Evolutionary conservation across 92 coral and sea anemone species (phyloP), one percentile per base, ranked within the genome.

Genomic region (Epizoanthus stellaris): DNA sequence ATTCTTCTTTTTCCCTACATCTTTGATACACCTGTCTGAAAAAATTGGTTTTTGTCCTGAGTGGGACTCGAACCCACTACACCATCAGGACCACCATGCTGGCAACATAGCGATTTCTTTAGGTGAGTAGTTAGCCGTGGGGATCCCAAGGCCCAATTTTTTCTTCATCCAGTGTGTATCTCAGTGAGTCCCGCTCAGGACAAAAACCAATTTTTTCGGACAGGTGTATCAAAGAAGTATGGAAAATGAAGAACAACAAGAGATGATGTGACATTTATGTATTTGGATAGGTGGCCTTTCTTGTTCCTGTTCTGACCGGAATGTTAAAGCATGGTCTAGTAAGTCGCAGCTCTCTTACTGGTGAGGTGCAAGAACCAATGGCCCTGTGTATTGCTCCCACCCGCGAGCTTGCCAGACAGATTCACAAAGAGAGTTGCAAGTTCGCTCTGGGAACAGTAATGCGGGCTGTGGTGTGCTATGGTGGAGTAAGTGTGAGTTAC

Each of bases 341-440:
- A 15, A 85, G 80, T 20, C 92, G 96, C 14, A 89, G 96, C 21
- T 74, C 61, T 58, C 73, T 91, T 0, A 72, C 86, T 57, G 89
- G 93, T 56, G 95, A 91, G 5, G 85, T 92, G 5, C 99, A 87
- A 60, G 85, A 93, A 36, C 99, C 99, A 6, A 76, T 93, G 84
- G 99, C 98, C 13, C 85, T 97, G 57, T 92, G 94, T 61, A 89
- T 97, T 75, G 98, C 97, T 20, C 99, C 99, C 17, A 97, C 99
- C 6, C 95, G 99, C 54, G 99, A 97, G 89, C 90, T 97, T 60
- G 99, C 96, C 40, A 72, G 80, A 38, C 99, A 97, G 91, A 95
- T 97, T 13, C 88, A 91, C 68, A 84, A 74, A 30, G 99, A 97
- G 75, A 91, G 93, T 38, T 85, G 86, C 64, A 97, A 97, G 88